A percentile compares a stretch with the other conserved stretches of the same genome.
Conservation (phyloP, 1,140 invertebrate species). For the Babylonia areolata region DNA sequence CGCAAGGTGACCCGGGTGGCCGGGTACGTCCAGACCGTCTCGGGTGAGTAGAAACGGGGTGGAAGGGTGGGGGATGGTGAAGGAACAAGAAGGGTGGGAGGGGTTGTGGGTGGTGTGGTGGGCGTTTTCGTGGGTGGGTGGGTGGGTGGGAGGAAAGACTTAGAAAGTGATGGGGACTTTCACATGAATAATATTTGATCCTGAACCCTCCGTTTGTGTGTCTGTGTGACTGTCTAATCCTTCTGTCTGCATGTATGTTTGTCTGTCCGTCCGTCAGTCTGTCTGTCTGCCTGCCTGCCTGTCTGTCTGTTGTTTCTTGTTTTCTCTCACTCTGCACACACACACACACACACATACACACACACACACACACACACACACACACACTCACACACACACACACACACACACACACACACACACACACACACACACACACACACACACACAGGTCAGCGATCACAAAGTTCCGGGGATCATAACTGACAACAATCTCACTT, state of each 20-base stretch:
- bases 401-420: too few relatives aligned
- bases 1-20: slow-evolving; percentile 56
- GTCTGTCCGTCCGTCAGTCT: too few relatives aligned
- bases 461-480: too few relatives aligned
- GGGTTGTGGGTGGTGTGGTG: not conserved
- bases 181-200: not conserved
- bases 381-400: too few relatives aligned
- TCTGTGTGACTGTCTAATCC: not conserved
- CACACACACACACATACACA: not conserved
- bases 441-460: too few relatives aligned
- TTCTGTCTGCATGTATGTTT: too few relatives aligned
- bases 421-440: too few relatives aligned
- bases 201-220: not conserved
- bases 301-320: too few relatives aligned
- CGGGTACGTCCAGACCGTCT: slow-evolving; percentile 64
- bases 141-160: not conserved
- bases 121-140: not conserved
- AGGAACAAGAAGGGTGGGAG: not conserved
- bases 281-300: too few relatives aligned
- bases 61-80: too few relatives aligned
- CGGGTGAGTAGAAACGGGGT: slow-evolving; percentile 56
- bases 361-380: not conserved
- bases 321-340: too few relatives aligned
- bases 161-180: not conserved
- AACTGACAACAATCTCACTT: too few relatives aligned